Percentiles rank a stretch among this genome's conserved stretches.
These are phyloP conservation scores for Thecophora atra DNA, from an alignment of 2,888 invertebrate species.

Conservation along the genomic window DNA sequence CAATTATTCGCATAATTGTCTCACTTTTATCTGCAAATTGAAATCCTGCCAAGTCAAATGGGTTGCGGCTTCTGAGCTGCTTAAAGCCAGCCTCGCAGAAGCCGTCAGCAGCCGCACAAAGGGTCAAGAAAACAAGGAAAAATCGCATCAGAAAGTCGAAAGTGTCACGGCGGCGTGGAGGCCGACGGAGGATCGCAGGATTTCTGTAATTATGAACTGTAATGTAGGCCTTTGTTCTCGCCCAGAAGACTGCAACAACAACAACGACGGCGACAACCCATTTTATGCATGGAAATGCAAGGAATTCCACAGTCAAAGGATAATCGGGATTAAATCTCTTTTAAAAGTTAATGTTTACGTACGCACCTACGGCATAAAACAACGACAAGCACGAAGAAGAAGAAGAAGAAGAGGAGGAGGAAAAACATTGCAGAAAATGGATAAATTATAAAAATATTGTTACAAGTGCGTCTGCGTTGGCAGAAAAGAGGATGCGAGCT, in stretches of 20 bases:
- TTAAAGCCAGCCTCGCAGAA: neutral
- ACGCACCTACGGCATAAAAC: slow-evolving; percentile 61
- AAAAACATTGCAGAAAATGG: slow-evolving; percentile 48
- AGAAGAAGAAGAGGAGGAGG: slow-evolving; percentile 4
- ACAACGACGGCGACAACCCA: neutral
- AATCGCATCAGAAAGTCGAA: slow-evolving; percentile 63
- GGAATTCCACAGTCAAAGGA: slow-evolving; percentile 62
- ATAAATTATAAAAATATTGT: slow-evolving; percentile 64
- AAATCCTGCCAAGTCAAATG: slow-evolving; percentile 62
- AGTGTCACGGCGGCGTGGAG: slow-evolving; percentile 27
- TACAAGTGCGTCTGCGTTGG: slow-evolving; percentile 55
- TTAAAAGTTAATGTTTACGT: slow-evolving; percentile 66
- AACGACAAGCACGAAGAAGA: too few relatives aligned
- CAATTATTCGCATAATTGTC: slow-evolving; percentile 64
- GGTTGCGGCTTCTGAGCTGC: slow-evolving; percentile 39
- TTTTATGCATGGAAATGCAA: slow-evolving; percentile 11
- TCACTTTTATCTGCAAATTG: slow-evolving; percentile 62
- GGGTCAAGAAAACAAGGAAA: slow-evolving; percentile 40
- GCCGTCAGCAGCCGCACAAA: neutral
- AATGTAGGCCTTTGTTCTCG: slow-evolving; percentile 17
- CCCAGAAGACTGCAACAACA: slow-evolving; percentile 35
- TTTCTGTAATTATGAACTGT: slow-evolving; percentile 9
- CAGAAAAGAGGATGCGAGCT: slow-evolving; percentile 10
- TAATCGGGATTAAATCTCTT: slow-evolving; percentile 65
- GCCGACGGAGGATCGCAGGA: neutral